Conservation (phyloP, 2,113 vertebrate species). For the Rutilus rutilus region DNA sequence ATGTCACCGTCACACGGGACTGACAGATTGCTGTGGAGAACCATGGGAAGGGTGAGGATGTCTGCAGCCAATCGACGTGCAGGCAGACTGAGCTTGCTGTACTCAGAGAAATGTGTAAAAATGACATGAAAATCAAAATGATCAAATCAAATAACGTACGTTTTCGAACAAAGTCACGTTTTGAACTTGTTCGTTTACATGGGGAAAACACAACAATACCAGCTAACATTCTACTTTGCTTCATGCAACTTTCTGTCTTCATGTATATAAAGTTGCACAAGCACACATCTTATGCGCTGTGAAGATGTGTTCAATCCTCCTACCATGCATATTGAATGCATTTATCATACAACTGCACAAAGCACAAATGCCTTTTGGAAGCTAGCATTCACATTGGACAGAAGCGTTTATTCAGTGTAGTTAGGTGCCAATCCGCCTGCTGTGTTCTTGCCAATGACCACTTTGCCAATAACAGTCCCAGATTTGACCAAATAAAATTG, state of each 20-base stretch:
- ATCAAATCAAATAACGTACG: neutral
- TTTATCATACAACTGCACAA: constrained; percentile 1
- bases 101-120: constrained; percentile 21
- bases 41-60: constrained; percentile 73
- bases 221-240: neutral
- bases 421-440: neutral
- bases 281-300: neutral
- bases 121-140: constrained; percentile 6
- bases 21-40: constrained; percentile 73
- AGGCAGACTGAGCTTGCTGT: neutral
- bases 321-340: neutral
- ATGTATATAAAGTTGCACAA: neutral
- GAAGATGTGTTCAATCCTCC: too few species aligned
- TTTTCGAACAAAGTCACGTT: neutral
- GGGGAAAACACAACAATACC: neutral
- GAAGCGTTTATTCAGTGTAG: neutral
- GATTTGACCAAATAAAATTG: neutral
- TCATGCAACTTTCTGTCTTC: neutral
- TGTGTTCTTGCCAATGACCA: neutral
- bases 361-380: neutral
- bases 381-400: neutral
- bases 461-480: neutral
- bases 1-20: constrained; percentile 74
- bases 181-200: neutral
- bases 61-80: constrained; percentile 63